Percentiles rank a stretch among this genome's conserved stretches.
These are phyloP conservation scores for Gasteruption jaculator DNA, from an alignment of 2,888 invertebrate genomes.

Conservation along the genomic window DNA sequence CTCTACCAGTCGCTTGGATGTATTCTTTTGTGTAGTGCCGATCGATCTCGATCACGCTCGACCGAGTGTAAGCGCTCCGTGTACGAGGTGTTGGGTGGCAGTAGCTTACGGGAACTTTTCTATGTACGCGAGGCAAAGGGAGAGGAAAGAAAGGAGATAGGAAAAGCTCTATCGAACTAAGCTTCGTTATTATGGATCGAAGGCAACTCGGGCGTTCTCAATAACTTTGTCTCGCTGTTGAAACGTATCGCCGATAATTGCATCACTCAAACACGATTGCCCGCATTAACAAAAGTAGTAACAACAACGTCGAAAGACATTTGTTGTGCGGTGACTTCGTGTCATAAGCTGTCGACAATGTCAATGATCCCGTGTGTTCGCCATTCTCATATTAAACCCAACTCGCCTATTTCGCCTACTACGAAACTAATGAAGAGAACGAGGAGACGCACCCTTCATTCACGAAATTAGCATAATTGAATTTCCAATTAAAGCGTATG, in stretches of 20 bases:
- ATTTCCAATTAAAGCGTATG: no score
- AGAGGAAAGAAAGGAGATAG: background rate
- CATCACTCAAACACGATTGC: slow-evolving; percentile 35
- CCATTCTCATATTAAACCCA: no score
- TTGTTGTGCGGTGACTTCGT: no score
- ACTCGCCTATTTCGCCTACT: no score
- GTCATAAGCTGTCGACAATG: no score
- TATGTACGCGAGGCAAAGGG: slow-evolving; percentile 13
- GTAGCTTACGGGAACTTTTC: slow-evolving; percentile 24
- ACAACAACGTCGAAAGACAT: no score
- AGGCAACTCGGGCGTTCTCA: slow-evolving; percentile 30
- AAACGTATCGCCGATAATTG: slow-evolving; percentile 32
- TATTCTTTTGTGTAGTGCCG: slow-evolving; percentile 36
- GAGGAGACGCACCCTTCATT: no score
- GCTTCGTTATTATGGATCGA: slow-evolving; percentile 11
- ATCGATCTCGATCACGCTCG: slow-evolving; percentile 44
- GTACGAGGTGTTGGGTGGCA: no score
- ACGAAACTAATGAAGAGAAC: no score
- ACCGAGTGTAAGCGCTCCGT: slow-evolving; percentile 38
- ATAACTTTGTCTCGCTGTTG: slow-evolving; percentile 29
- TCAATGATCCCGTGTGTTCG: no score
- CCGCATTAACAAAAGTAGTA: slow-evolving; percentile 24
- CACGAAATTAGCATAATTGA: no score
- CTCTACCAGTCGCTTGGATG: slow-evolving; percentile 8
- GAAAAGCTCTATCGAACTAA: background rate